A percentile compares a stretch with the other conserved stretches of the same genome.
These are phyloP conservation scores for Alentia gelatinosa DNA, from an alignment of 2,888 invertebrate species.

Conservation along the genomic window DNA sequence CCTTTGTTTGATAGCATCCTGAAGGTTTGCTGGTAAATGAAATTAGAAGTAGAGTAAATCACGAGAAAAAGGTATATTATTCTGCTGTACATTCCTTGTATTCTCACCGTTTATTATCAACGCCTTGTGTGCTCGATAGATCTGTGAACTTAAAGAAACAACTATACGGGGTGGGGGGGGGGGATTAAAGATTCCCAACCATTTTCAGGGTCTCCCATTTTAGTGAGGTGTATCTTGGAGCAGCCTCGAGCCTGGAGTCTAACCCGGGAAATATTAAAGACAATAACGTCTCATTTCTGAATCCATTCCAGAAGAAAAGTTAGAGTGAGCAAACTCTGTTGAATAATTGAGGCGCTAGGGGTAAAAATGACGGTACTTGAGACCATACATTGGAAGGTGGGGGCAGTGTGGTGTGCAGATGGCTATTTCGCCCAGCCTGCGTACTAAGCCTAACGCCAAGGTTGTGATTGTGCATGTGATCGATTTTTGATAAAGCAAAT, in stretches of 20 bases:
- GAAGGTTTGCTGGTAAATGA: not conserved
- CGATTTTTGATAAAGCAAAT: not conserved
- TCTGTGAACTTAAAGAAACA: not conserved
- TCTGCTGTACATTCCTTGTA: constrained; percentile 28
- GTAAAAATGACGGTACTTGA: no score
- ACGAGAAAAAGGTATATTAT: not conserved
- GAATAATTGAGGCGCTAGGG: not conserved
- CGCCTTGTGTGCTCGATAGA: not conserved
- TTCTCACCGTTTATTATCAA: not conserved
- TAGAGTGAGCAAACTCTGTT: not conserved
- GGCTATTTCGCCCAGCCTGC: no score
- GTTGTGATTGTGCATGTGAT: constrained; percentile 1
- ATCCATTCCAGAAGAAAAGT: constrained; percentile 1
- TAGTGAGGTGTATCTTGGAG: no score
- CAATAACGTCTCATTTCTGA: not conserved
- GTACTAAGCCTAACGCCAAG: no score
- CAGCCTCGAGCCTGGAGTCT: not conserved
- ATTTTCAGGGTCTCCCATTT: no score
- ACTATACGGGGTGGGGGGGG: no score
- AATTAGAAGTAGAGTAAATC: not conserved
- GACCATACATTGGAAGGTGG: no score
- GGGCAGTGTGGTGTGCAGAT: no score
- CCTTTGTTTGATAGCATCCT: no score
- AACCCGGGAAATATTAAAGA: not conserved
- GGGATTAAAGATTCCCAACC: no score